Percentiles rank a stretch among this genome's conserved stretches.
Evolutionary conservation across 2,113 vertebrate genomes (phyloP).

Genomic region (Macquaria ambigua): DNA sequence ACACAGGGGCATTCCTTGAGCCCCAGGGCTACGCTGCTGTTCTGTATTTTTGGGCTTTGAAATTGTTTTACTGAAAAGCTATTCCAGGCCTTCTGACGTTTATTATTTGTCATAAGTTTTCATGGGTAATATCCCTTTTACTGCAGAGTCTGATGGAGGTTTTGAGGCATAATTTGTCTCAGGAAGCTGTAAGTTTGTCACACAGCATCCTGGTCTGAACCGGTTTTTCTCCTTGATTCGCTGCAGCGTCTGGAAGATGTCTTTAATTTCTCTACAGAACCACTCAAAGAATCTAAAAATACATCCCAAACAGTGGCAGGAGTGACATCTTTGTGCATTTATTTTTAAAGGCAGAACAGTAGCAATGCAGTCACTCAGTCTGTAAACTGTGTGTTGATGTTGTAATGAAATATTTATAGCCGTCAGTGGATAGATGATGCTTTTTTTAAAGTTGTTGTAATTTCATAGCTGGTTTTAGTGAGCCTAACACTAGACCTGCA

Average conservation of each 20-base stretch:
- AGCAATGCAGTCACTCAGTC: slow-evolving; percentile 29
- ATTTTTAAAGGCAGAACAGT: slow-evolving; percentile 45
- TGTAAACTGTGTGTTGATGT: slow-evolving; percentile 51
- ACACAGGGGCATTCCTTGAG: slow-evolving; percentile 6
- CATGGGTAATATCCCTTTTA: slow-evolving; percentile 38
- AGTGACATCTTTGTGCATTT: slow-evolving; percentile 38
- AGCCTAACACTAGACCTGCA: slow-evolving; percentile 15
- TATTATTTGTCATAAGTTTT: slow-evolving; percentile 55
- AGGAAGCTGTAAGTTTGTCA: slow-evolving; percentile 37
- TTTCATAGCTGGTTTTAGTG: slow-evolving; percentile 25
- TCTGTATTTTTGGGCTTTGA: neutral
- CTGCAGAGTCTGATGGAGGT: slow-evolving; percentile 37
- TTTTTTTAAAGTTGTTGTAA: neutral
- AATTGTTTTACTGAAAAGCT: slow-evolving; percentile 18
- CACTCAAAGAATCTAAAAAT: slow-evolving; percentile 63
- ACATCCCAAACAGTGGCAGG: slow-evolving; percentile 38
- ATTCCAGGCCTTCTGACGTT: slow-evolving; percentile 29
- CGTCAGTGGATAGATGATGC: slow-evolving; percentile 30
- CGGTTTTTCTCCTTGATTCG: slow-evolving; percentile 7
- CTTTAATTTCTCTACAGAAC: slow-evolving; percentile 52
- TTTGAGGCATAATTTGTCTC: slow-evolving; percentile 50
- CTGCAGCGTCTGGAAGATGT: slow-evolving; percentile 1
- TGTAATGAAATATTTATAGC: slow-evolving; percentile 63
- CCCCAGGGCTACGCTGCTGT: slow-evolving; percentile 1
- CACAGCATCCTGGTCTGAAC: slow-evolving; percentile 25